Base-by-base conservation (phyloP, 2,113 vertebrate species). In the Crotalus tigris region DNA sequence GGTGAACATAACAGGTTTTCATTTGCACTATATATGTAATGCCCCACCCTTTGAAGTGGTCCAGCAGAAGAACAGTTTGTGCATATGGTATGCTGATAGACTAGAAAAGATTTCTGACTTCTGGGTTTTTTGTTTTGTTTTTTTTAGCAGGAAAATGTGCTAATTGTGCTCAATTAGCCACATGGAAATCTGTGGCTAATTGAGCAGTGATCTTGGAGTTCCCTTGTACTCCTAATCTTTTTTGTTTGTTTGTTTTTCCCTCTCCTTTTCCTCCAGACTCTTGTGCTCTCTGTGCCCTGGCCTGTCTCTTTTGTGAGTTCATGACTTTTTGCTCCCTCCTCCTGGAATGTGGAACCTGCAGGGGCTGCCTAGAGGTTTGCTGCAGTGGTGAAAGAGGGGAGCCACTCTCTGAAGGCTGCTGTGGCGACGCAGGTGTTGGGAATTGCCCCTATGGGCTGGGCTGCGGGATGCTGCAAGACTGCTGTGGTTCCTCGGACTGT, bases 231-330 rank as follows among this genome's bases (percentile, higher is more conserved):
- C 15, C 91, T 91, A 91, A 91, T 58, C 64, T 90, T 9, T 92
- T 55, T 87, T 39, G 39, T 39, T 39, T 39, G 39, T 39, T 58
- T 92, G n/a, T 89, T 87, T 58, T 92, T 39, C 86, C 93, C 46
- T 91, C 21, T 94, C 46, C 94, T 88, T 88, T 91, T 53, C 3
- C 96, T 53, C 3, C 96, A 98, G 98, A 98, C 94, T 97, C 98
- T 91, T 98, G 98, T 21, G 95, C 95, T 0, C 98, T 98, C 94
- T 98, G 98, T 89, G 94, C 98, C 89, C 97, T 98, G 69, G 98
- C 97, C 88, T 98, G 98, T 93, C 97, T 93, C 92, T 98, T 98
- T 96, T 98, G 98, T 10, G 97, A 98, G 96, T 59, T 98, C 88
- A 85, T 97, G 53, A 97, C 98, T 87, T 95, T 98, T 93, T 98